phyloP scores from a whole-genome alignment of 2,797 vertebrate genomes.

The Babyrousa celebensis region DNA sequence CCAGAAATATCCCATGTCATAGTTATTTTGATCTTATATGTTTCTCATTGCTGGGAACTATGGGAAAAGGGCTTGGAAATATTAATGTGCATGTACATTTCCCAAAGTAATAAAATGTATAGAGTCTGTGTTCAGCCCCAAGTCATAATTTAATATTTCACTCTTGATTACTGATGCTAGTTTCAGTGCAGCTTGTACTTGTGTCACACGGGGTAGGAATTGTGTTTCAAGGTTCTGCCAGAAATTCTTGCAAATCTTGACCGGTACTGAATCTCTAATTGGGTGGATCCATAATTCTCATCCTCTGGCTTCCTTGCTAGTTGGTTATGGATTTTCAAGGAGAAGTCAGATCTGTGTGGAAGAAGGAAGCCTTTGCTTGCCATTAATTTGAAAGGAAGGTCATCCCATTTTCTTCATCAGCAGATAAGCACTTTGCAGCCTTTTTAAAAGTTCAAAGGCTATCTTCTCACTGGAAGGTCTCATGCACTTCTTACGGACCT shows the following conservation, averaged over 20 bases:
- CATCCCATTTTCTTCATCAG: constrained; percentile 68
- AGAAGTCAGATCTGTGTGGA: constrained; percentile 48
- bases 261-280: constrained; percentile 1
- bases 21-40: constrained; percentile 51
- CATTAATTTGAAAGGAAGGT: constrained; percentile 83
- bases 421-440: constrained; percentile 74
- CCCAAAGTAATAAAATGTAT: constrained; percentile 82
- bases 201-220: constrained; percentile 74
- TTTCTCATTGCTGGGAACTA: constrained; percentile 75
- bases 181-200: constrained; percentile 81
- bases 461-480: constrained; percentile 44
- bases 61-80: constrained; percentile 77
- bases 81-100: constrained; percentile 83
- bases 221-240: constrained; percentile 62
- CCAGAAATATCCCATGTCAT: not conserved
- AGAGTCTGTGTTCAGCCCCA: constrained; percentile 30
- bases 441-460: constrained; percentile 78
- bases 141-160: constrained; percentile 84
- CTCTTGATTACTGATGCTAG: constrained; percentile 75
- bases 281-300: not conserved
- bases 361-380: constrained; percentile 84
- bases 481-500: constrained; percentile 45
- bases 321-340: constrained; percentile 54
- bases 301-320: not conserved
- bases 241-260: constrained; percentile 19